These are phyloP conservation scores for Hystrix brachyura DNA, from an alignment of 2,113 vertebrate genomes.

Conservation along the genomic window DNA sequence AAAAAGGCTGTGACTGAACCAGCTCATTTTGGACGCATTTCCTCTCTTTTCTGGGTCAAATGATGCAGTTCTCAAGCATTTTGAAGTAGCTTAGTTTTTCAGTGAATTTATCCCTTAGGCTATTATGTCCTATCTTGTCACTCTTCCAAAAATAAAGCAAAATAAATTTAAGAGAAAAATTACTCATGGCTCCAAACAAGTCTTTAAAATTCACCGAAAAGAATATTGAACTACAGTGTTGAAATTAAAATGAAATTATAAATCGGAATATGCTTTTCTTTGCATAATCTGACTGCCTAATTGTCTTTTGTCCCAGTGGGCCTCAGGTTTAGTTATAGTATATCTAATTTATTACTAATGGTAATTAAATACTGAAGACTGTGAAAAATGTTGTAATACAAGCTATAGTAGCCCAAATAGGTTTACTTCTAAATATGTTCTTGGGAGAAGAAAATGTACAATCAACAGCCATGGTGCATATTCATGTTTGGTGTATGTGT, in stretches of 20 bases:
- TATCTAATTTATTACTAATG: constrained; percentile 10
- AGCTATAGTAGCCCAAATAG: not conserved
- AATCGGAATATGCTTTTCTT: constrained; percentile 43
- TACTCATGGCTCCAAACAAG: not conserved
- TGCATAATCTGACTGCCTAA: constrained; percentile 19
- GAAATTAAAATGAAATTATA: constrained; percentile 45
- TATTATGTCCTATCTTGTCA: not conserved
- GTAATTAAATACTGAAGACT: constrained; percentile 50
- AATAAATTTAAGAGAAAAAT: constrained; percentile 32
- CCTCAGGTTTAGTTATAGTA: constrained; percentile 10
- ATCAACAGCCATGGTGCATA: not conserved
- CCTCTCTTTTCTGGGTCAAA: constrained; percentile 8
- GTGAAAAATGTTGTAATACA: not conserved
- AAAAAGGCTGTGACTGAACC: not conserved
- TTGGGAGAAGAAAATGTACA: not conserved
- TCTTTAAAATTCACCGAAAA: constrained; percentile 14
- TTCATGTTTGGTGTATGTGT: not conserved
- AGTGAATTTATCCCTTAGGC: not conserved
- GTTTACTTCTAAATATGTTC: not conserved
- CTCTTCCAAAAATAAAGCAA: constrained; percentile 8
- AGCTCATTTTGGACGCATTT: not conserved
- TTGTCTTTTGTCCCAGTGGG: constrained; percentile 15
- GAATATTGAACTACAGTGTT: not conserved
- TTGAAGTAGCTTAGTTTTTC: constrained; percentile 42
- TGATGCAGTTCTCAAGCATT: not conserved